A percentile compares a stretch with the other conserved stretches of the same genome.
Evolutionary conservation across 2,113 vertebrate species (phyloP).

Genomic region (Lichenostomus cassidix): DNA sequence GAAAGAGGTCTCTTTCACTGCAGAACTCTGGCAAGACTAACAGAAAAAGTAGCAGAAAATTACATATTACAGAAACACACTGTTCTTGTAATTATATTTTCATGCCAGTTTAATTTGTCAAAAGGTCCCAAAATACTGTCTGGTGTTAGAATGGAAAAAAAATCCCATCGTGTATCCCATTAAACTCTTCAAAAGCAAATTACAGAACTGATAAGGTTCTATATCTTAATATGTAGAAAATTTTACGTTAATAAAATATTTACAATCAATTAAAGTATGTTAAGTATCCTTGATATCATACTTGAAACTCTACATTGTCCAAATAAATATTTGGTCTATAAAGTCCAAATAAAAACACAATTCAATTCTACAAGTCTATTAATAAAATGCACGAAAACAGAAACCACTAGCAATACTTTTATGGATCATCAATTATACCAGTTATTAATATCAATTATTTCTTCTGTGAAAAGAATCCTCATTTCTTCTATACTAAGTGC

Average conservation of each 20-base stretch:
- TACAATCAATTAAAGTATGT: neutral
- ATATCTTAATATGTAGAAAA: neutral
- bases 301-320: neutral
- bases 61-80: neutral
- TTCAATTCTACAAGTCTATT: neutral
- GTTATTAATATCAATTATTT: too few species aligned
- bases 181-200: neutral
- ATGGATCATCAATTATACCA: neutral
- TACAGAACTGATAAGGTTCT: neutral
- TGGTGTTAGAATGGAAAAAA: neutral
- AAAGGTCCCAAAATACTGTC: neutral
- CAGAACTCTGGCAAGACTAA: neutral
- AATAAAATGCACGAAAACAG: neutral
- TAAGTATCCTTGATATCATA: neutral
- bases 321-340: neutral
- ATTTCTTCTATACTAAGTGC: neutral
- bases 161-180: neutral
- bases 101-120: neutral
- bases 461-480: neutral
- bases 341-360: neutral
- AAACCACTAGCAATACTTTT: neutral
- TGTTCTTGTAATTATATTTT: neutral
- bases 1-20: neutral
- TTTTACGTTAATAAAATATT: neutral
- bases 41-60: neutral